Percentiles rank a stretch among this genome's conserved stretches.
phyloP scores from a whole-genome alignment of 2,113 vertebrate species.

The Thunnus thynnus region DNA sequence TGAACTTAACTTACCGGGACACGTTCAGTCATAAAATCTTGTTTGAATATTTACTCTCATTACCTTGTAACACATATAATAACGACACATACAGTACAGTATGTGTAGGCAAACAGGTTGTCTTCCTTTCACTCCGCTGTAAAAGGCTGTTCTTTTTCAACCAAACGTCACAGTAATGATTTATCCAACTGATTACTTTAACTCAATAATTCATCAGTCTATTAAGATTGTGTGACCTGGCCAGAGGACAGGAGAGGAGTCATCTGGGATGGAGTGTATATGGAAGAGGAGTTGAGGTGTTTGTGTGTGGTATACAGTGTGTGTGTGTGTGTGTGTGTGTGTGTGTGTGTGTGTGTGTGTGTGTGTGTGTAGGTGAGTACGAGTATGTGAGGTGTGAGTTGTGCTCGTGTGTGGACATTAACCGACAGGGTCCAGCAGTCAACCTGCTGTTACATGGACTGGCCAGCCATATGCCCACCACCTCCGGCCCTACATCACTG shows the following conservation, averaged over 20 bases:
- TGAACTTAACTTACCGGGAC: constrained; percentile 44
- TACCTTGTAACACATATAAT: too few relatives aligned
- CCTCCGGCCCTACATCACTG: constrained; percentile 81
- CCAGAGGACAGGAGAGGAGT: constrained; percentile 42
- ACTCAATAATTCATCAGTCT: constrained; percentile 7
- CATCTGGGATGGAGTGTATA: constrained; percentile 37
- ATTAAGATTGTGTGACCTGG: constrained; percentile 43
- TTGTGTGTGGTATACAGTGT: background rate
- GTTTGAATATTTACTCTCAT: too few relatives aligned
- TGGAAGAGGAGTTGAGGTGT: constrained; percentile 28
- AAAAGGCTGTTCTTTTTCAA: background rate
- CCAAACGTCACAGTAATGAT: background rate
- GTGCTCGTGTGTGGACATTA: constrained; percentile 78
- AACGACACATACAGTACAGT: too few relatives aligned
- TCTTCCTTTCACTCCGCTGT: too few relatives aligned
- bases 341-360: constrained; percentile 9
- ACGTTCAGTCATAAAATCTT: too few relatives aligned
- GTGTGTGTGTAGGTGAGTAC: constrained; percentile 7
- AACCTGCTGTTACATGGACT: constrained; percentile 88
- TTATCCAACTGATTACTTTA: background rate
- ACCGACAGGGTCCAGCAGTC: constrained; percentile 85
- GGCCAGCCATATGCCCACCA: constrained; percentile 85
- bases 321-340: constrained; percentile 9
- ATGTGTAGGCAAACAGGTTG: too few relatives aligned
- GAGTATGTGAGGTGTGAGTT: constrained; percentile 46